Evolutionary conservation across 1,140 invertebrate species (phyloP), one percentile per base, ranked within the genome.

Genomic region (Chionoecetes opilio): DNA sequence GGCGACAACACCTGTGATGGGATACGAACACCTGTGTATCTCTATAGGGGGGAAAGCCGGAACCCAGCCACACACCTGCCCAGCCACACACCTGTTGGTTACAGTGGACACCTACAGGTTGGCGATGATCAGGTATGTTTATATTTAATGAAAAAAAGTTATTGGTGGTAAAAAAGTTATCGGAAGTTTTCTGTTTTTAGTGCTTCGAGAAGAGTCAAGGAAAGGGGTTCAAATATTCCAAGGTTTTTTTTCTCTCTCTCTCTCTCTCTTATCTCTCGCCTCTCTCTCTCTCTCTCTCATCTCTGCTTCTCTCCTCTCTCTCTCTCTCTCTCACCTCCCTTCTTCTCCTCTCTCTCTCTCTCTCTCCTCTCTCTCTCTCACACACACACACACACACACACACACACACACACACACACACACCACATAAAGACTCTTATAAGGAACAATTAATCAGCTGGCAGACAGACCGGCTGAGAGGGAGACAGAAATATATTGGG

Each of bases 401-500:
- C 41, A 46, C 41, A 46, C 41, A 46, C 41, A 46, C 41, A 46
- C 41, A 46, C 41, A 46, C 41, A 46, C 41, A 46, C 41, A 46
- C 41, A 46, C 41, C n/a, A n/a, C n/a, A n/a, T n/a, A n/a, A n/a
- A n/a, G n/a, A n/a, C n/a, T n/a, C n/a, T 75, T n/a, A 75, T 75
- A 75, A 75, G 63, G 63, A 75, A 75, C 63, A 75, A 75, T 75
- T 75, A 75, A 75, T 75, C 21, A n/a, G 63, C 63, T 3, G 41
- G 63, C 21, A 75, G 63, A 75, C 63, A n/a, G 63, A 75, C 21
- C 63, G 63, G 63, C 63, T 26, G 63, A 75, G 63, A n/a, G 63
- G 21, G n/a, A 75, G 63, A 75, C 63, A 75, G 63, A 75, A 75
- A 75, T n/a, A 75, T 75, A 75, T 75, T 75, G 63, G 63, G 63